Percentiles rank a stretch among this genome's conserved stretches.
These are phyloP conservation scores for Plestiodon gilberti DNA, from an alignment of 2,113 vertebrate species.

Conservation along the genomic window DNA sequence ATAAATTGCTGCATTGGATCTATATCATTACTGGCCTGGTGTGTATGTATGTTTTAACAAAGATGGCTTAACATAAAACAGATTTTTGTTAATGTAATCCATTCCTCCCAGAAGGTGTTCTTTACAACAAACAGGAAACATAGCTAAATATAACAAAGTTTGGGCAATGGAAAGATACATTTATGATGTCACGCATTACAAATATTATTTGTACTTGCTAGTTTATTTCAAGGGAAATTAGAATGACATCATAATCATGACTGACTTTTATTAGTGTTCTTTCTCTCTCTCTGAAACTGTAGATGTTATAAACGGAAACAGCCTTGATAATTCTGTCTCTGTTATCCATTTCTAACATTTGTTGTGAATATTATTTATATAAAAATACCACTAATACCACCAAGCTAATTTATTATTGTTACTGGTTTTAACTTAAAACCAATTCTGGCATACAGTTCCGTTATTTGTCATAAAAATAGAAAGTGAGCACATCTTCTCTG, in stretches of 20 bases:
- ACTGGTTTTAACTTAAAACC: constrained; percentile 27
- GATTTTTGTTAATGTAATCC: constrained; percentile 70
- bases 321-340: constrained; percentile 60
- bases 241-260: constrained; percentile 82
- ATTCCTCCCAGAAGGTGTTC: constrained; percentile 75
- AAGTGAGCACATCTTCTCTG: constrained; percentile 72
- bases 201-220: constrained; percentile 86
- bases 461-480: constrained; percentile 67
- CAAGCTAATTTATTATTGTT: constrained; percentile 35
- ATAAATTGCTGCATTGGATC: constrained; percentile 37
- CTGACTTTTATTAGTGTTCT: constrained; percentile 80
- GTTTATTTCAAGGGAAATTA: constrained; percentile 82
- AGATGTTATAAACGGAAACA: constrained; percentile 75
- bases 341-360: constrained; percentile 67
- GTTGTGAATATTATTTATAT: constrained; percentile 58
- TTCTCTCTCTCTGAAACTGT: constrained; percentile 72
- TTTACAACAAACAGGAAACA: constrained; percentile 80
- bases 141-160: constrained; percentile 74
- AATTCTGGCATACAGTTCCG: constrained; percentile 12
- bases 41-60: constrained; percentile 50
- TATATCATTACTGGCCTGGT: constrained; percentile 32
- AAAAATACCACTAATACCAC: constrained; percentile 44
- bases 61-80: constrained; percentile 70
- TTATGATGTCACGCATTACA: constrained; percentile 84
- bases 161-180: constrained; percentile 84